Conservation (phyloP, 2,113 vertebrate species). For the Colossoma macropomum region DNA sequence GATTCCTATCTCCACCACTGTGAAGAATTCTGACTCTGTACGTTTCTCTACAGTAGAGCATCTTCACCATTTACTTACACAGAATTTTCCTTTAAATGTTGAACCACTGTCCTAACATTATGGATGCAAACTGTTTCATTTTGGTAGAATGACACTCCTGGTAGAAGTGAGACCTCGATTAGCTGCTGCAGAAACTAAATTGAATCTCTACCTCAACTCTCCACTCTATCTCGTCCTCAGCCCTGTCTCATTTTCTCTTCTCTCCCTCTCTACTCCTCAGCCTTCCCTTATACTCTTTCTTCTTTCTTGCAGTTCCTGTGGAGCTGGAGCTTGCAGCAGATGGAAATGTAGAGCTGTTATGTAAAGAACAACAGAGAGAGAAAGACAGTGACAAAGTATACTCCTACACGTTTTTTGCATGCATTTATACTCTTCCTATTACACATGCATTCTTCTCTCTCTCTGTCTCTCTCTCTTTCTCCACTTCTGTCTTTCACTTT, state of each 20-base stretch:
- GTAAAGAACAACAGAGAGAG: slow-evolving; percentile 17
- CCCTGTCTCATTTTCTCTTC: neutral
- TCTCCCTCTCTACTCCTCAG: neutral
- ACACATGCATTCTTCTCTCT: slow-evolving; percentile 24
- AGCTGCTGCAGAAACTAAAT: too few species aligned
- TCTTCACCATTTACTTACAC: too few species aligned
- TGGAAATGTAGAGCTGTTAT: slow-evolving; percentile 24
- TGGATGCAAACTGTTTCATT: too few species aligned
- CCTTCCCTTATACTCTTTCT: neutral
- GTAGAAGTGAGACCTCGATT: too few species aligned
- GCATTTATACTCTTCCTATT: slow-evolving; percentile 1
- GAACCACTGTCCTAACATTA: too few species aligned
- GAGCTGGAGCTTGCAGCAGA: neutral
- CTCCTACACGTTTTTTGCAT: slow-evolving; percentile 37
- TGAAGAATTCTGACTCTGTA: too few species aligned
- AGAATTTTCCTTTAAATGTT: too few species aligned
- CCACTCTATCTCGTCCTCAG: neutral
- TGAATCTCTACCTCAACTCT: too few species aligned
- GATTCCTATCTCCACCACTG: too few species aligned
- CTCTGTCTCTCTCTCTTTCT: neutral
- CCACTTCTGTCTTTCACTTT: neutral
- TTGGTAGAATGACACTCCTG: too few species aligned
- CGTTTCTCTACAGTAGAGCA: too few species aligned
- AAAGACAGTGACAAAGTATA: slow-evolving; percentile 10
- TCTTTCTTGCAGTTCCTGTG: neutral